phyloP scores from a whole-genome alignment of 2,113 vertebrate genomes.

The Bubo blakistoni region DNA sequence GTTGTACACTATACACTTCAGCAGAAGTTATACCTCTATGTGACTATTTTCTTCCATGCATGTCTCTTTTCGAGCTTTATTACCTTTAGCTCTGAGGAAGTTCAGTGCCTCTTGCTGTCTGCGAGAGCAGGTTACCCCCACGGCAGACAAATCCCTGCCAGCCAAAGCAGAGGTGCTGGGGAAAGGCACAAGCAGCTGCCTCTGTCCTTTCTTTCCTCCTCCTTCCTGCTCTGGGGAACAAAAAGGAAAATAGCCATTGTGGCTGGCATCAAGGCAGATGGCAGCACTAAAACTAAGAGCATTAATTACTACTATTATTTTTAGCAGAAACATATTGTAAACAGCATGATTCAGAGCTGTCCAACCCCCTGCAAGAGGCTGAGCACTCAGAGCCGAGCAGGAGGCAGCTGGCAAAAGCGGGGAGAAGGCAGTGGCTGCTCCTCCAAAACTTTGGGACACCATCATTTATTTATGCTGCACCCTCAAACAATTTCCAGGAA shows the following conservation, averaged over 20 bases:
- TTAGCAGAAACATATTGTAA: conserved; percentile 57
- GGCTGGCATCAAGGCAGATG: conserved; percentile 3
- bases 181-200: background rate
- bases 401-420: background rate
- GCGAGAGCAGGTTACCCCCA: too few species aligned
- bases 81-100: background rate
- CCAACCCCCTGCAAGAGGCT: conserved; percentile 27
- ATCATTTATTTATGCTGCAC: background rate
- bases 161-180: background rate
- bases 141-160: background rate
- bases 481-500: background rate
- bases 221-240: background rate
- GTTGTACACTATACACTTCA: background rate
- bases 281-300: background rate
- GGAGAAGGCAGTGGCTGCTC: background rate
- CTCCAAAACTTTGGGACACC: background rate
- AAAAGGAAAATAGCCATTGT: background rate
- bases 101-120: background rate
- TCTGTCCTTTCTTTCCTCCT: background rate
- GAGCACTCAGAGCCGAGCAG: background rate
- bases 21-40: background rate
- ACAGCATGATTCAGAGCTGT: conserved; percentile 32
- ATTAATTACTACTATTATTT: conserved; percentile 65
- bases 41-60: background rate
- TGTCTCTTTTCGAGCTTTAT: background rate